Percentiles rank a stretch among this genome's conserved stretches.
phyloP scores from a whole-genome alignment of 2,113 vertebrate species.

The Oceanodroma tethys region DNA sequence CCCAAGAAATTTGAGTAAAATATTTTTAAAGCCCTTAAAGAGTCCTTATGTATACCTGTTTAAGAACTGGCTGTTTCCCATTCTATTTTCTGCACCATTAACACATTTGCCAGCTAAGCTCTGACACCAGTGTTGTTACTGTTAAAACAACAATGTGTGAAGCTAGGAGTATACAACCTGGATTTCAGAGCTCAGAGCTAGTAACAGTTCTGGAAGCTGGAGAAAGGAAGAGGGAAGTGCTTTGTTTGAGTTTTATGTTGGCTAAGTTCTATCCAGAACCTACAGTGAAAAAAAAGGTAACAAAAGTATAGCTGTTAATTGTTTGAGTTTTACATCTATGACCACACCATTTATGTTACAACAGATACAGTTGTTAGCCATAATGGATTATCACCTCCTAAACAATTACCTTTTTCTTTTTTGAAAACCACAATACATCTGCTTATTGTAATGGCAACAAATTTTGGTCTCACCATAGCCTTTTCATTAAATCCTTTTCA shows the following conservation, averaged over 20 bases:
- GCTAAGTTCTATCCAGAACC: neutral
- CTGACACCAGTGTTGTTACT: neutral
- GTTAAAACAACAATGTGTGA: neutral
- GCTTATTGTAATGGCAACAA: neutral
- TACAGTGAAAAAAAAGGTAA: neutral
- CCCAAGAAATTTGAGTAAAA: neutral
- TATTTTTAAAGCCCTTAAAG: neutral
- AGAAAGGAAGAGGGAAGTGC: neutral
- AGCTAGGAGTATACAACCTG: neutral
- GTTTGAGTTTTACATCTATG: neutral
- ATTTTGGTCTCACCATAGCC: neutral
- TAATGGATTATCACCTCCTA: neutral
- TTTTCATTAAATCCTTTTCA: neutral
- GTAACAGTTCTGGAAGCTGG: neutral
- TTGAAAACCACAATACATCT: neutral
- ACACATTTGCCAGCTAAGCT: neutral
- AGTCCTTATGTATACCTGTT: neutral
- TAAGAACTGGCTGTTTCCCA: neutral
- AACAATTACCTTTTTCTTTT: neutral
- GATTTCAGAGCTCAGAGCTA: neutral
- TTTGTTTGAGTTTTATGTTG: neutral
- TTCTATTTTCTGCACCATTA: constrained; percentile 37
- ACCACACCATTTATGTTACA: neutral
- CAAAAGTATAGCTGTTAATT: neutral
- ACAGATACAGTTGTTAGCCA: neutral